These are phyloP conservation scores for Plutomurus gul DNA, from an alignment of 1,140 invertebrate species.

Conservation along the genomic window DNA sequence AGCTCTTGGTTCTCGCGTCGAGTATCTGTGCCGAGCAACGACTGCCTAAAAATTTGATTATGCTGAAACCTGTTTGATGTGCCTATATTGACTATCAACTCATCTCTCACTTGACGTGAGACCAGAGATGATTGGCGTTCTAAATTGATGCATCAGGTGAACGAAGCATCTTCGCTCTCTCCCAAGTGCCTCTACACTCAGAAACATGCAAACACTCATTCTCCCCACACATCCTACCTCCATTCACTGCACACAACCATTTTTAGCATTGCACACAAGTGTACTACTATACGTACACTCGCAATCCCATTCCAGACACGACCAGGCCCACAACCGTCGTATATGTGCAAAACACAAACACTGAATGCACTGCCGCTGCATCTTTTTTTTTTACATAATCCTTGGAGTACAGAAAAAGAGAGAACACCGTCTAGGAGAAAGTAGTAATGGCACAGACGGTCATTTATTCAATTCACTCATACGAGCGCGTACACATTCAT, in stretches of 20 bases:
- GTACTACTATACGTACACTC: too few species aligned
- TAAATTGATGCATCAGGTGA: constrained; percentile 48
- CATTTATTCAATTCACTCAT: constrained; percentile 5
- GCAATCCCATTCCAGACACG: too few species aligned
- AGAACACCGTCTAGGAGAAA: too few species aligned
- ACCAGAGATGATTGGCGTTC: constrained; percentile 41
- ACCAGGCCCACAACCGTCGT: too few species aligned
- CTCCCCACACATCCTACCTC: neutral
- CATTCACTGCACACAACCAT: too few species aligned
- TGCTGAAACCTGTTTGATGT: constrained; percentile 43
- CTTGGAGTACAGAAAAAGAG: too few species aligned
- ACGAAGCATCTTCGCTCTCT: constrained; percentile 16
- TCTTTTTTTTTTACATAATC: too few species aligned
- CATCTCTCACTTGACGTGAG: constrained; percentile 40
- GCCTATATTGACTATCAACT: constrained; percentile 44
- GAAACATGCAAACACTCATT: neutral
- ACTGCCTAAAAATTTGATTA: constrained; percentile 39
- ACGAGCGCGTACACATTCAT: neutral
- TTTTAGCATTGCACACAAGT: too few species aligned
- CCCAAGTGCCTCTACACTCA: constrained; percentile 14
- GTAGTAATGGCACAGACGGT: too few species aligned
- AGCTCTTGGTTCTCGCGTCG: too few species aligned
- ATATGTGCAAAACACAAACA: too few species aligned
- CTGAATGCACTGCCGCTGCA: too few species aligned
- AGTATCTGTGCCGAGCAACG: neutral